Percentiles rank a stretch among this genome's conserved stretches.
These are phyloP conservation scores for Orthosia cruda DNA, from an alignment of 2,888 invertebrate genomes.

Conservation along the genomic window DNA sequence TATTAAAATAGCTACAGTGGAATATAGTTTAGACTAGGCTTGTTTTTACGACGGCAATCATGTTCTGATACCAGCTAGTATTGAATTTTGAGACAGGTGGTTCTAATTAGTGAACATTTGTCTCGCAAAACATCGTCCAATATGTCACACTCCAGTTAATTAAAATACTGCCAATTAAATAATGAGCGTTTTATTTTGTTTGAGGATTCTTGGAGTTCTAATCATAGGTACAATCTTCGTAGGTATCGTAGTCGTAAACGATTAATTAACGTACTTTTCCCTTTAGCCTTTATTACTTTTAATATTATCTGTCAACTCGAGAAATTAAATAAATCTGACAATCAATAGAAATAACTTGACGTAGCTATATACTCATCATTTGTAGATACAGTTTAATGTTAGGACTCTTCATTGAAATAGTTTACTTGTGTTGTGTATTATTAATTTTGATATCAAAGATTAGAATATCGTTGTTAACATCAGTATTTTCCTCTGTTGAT, in stretches of 20 bases:
- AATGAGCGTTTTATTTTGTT: neutral
- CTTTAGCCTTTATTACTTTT: neutral
- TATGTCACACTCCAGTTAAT: neutral
- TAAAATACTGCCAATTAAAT: conserved; percentile 9
- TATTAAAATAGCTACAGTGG: neutral
- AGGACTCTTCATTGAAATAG: too few species aligned
- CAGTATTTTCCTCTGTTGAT: neutral
- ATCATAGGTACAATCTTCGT: neutral
- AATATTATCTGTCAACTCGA: neutral
- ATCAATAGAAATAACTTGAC: neutral
- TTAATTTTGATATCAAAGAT: neutral
- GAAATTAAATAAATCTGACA: neutral
- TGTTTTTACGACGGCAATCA: neutral
- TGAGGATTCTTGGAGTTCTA: neutral
- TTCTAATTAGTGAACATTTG: conserved; percentile 20
- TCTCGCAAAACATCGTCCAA: neutral
- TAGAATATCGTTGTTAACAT: neutral
- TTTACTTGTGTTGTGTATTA: neutral
- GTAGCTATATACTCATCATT: neutral
- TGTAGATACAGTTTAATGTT: neutral
- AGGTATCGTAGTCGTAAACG: neutral
- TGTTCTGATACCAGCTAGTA: conserved; percentile 4
- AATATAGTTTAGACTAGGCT: conserved; percentile 3
- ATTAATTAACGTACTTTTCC: neutral
- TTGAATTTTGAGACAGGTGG: neutral